Base-by-base conservation (phyloP, 2,888 invertebrate genomes). In the Pocota personata region DNA sequence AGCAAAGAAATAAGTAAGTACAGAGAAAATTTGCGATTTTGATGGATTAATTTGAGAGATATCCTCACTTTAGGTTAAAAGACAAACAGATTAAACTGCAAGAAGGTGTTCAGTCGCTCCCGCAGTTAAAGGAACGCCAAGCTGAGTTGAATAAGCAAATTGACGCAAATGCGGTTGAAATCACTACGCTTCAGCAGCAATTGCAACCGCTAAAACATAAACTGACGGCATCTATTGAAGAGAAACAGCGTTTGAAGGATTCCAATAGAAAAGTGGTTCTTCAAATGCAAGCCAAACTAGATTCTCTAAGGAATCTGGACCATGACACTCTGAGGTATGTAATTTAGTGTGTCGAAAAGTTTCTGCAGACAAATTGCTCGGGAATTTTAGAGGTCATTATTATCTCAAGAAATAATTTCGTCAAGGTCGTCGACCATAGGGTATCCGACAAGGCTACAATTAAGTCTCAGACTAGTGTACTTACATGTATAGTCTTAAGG, bases 31-130 rank as follows among this genome's bases (percentile, higher is more conserved):
- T 46, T 30, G 16, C 1, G 27, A 1, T 27, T 16, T 27, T 24
- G n/a, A 37, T 50, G 2, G n/a, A 12, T 52, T 35, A 3, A 3
- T 46, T 2, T 55, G 48, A 24, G 10, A 35, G n/a, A 35, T 40
- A 4, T 30, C n/a, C 0, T 37, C 6, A n/a, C 73, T 83, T 8
- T 35, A 92, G 92, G 14, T 92, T 96, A 2, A 94, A 95, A 80
- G 95, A 96, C 88, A 94, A 95, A 88, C 94, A 95, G 89, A 93
- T 97, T n/a, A 94, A 95, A 89, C 92, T 96, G 24, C 95, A 95
- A 89, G 94, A 95, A 89, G 92, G 93, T 24, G 91, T 94, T 82
- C 94, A 95, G 88, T 91, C 91, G 3, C 80, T 92, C 12, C 89
- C 91, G 0, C 90, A 94, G 91, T 82, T 92, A 1, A 91, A 91